phyloP scores from a whole-genome alignment of 1,140 invertebrate genomes.

The Cheumatopsyche charites region DNA sequence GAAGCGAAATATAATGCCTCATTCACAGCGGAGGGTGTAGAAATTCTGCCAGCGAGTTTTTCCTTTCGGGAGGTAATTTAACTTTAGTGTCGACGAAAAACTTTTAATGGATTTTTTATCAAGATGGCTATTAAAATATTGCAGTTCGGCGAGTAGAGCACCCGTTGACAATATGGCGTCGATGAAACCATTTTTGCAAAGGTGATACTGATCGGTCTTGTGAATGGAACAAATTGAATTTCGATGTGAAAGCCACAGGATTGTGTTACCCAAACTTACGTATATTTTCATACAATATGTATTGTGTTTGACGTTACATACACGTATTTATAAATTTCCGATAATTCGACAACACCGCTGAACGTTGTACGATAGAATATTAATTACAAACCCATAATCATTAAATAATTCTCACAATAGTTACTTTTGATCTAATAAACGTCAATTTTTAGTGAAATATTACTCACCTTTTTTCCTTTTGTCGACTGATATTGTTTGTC shows the following conservation, averaged over 20 bases:
- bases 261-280: no score
- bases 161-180: constrained; percentile 35
- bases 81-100: constrained; percentile 48
- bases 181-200: constrained; percentile 13
- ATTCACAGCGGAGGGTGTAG: no score
- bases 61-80: constrained; percentile 45
- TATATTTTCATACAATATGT: neutral
- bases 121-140: constrained; percentile 48
- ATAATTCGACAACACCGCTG: no score
- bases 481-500: constrained; percentile 80
- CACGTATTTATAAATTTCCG: no score
- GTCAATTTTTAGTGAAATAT: no score
- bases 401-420: no score
- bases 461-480: constrained; percentile 82
- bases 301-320: no score
- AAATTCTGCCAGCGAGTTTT: constrained; percentile 29
- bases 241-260: neutral
- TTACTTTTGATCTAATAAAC: no score
- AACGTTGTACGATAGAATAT: no score
- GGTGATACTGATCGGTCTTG: constrained; percentile 4
- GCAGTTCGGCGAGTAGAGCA: constrained; percentile 32
- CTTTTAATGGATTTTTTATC: constrained; percentile 49
- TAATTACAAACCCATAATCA: no score
- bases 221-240: constrained; percentile 30
- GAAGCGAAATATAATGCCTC: constrained; percentile 41